Base-by-base conservation (phyloP, 2,113 vertebrate genomes). In the Cheilinus undulatus region DNA sequence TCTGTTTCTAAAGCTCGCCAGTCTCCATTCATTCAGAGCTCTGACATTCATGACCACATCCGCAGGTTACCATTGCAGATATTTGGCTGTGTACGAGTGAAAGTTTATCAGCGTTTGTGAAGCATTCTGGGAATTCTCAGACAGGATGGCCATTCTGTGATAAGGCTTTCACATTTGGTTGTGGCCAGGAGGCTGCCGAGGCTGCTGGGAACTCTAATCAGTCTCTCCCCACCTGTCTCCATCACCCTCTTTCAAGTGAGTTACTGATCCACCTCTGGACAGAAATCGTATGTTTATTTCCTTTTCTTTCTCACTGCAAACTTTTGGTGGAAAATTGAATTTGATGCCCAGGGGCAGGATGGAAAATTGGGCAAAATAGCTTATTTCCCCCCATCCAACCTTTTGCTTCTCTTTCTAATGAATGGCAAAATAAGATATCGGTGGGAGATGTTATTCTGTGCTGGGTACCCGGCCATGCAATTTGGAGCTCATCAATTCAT, bases 321-420 rank as follows among this genome's bases (percentile, higher is more conserved):
- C 89, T 92, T 92, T 91, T 81, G 84, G 82, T 89, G 86, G 71
- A 89, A 94, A 96, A 95, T 94, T 94, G 93, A 95, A 94, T 95
- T 95, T 92, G 93, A 95, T 93, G 93, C 93, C 92, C 83, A 90
- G 80, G 88, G 92, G 88, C 92, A 80, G 86, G 88, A 91, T 88
- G 90, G 88, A 93, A 95, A 95, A 95, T 94, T 91, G 88, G 76
- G 86, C 78, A 88, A 94, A 94, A 95, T 90, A 93, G 79, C 92
- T 93, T 93, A 86, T 90, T 90, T 89, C 78, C 70, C 62, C 65
- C 78, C 86, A 92, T 82, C 86, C 87, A 91, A 73, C 84, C 72
- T 76, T 90, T 93, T 83, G 71, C 89, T 84, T 52, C 87, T 86
- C 82, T 82, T 78, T 84, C 46, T 89, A 90, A 91, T 91, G 82